phyloP scores from a whole-genome alignment of 2,113 vertebrate genomes.

The Cebus imitator region DNA sequence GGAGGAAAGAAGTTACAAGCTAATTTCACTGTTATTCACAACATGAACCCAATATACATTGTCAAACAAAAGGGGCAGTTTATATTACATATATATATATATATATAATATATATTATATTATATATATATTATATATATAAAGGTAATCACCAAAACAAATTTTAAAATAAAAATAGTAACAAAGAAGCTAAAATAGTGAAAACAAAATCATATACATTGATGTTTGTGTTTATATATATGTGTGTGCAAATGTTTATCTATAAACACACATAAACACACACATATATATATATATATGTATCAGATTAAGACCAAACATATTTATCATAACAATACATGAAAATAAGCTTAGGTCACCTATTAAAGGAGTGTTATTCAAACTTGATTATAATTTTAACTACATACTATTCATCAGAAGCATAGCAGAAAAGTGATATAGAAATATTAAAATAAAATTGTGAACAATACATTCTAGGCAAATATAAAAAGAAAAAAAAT shows the following conservation, averaged over 20 bases:
- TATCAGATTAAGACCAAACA: not conserved
- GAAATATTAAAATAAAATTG: constrained; percentile 14
- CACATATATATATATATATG: not conserved
- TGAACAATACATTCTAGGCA: no score
- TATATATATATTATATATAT: no score
- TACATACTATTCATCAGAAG: not conserved
- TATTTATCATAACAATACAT: not conserved
- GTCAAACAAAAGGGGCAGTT: not conserved
- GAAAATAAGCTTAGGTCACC: not conserved
- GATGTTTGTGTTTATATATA: not conserved
- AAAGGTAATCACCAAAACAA: not conserved
- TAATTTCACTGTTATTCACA: not conserved
- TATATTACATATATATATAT: not conserved
- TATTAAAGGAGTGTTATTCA: not conserved
- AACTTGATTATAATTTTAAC: not conserved
- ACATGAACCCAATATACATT: not conserved
- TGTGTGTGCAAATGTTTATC: not conserved
- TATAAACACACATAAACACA: not conserved
- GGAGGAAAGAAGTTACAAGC: not conserved
- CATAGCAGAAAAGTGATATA: not conserved
- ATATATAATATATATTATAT: no score
- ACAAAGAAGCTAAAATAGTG: not conserved
- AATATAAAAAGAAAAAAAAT: not conserved
- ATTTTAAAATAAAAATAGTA: not conserved
- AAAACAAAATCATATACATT: not conserved